phyloP scores from a whole-genome alignment of 2,888 invertebrate genomes.

The Lasius fuliginosus region DNA sequence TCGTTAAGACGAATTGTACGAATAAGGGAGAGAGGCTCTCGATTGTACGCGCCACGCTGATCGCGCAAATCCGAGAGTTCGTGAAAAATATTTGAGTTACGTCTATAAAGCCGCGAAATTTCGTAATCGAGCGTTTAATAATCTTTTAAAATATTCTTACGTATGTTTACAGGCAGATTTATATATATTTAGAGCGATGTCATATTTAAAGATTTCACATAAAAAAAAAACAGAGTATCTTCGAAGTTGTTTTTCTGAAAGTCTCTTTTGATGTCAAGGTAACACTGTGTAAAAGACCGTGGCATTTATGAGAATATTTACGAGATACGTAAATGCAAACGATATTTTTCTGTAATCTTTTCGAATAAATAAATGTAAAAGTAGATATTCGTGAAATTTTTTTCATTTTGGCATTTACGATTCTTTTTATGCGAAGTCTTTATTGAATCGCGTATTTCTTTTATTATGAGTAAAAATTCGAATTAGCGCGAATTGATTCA shows the following conservation, averaged over 20 bases:
- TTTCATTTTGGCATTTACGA: constrained; percentile 8
- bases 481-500: background rate
- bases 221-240: background rate
- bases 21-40: constrained; percentile 35
- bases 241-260: constrained; percentile 27
- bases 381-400: background rate
- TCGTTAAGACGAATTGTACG: constrained; percentile 62
- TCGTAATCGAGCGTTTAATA: background rate
- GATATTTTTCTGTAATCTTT: constrained; percentile 1
- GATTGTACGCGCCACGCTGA: background rate
- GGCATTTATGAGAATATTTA: constrained; percentile 42
- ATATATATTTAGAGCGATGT: background rate
- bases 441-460: background rate
- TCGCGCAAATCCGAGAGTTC: background rate
- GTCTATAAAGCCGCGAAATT: background rate
- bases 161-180: background rate
- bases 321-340: constrained; percentile 13
- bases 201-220: background rate
- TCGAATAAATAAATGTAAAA: background rate
- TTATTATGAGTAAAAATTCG: background rate
- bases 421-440: background rate
- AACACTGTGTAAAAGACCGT: constrained; percentile 14
- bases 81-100: background rate
- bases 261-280: constrained; percentile 41
- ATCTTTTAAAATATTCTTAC: constrained; percentile 13